Evolutionary conservation across 2,797 vertebrate genomes (phyloP).

Genomic region (Anguilla anguilla): DNA sequence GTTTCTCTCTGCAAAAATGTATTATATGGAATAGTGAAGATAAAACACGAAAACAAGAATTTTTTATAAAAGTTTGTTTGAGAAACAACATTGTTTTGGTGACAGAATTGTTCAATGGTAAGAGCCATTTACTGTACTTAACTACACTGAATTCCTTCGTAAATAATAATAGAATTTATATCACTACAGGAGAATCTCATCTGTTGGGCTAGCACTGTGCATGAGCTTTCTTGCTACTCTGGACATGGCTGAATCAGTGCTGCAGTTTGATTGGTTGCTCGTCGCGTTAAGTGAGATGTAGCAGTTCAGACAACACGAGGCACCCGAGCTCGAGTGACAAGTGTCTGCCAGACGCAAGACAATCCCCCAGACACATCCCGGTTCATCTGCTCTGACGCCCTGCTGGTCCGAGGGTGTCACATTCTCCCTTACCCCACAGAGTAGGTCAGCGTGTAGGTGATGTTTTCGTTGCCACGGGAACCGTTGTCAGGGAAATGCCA

Average conservation of each 20-base stretch:
- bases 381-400: too few relatives aligned
- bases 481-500: slow-evolving; percentile 67
- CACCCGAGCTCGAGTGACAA: neutral
- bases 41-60: neutral
- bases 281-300: neutral
- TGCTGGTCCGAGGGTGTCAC: neutral
- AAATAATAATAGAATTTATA: too few relatives aligned
- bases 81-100: neutral
- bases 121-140: too few relatives aligned
- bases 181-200: too few relatives aligned
- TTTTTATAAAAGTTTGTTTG: neutral
- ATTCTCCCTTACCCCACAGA: slow-evolving; percentile 60
- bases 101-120: too few relatives aligned
- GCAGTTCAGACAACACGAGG: neutral
- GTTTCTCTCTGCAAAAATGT: too few relatives aligned
- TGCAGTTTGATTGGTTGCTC: neutral
- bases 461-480: slow-evolving; percentile 46
- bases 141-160: neutral
- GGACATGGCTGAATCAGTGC: neutral
- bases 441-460: slow-evolving; percentile 67
- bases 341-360: neutral
- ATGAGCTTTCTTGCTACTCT: neutral
- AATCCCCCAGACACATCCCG: neutral
- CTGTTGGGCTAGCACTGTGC: neutral
- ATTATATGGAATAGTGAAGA: neutral